Evolutionary conservation across 2,797 vertebrate species (phyloP).

Genomic region (Rhadinocentrus ornatus): DNA sequence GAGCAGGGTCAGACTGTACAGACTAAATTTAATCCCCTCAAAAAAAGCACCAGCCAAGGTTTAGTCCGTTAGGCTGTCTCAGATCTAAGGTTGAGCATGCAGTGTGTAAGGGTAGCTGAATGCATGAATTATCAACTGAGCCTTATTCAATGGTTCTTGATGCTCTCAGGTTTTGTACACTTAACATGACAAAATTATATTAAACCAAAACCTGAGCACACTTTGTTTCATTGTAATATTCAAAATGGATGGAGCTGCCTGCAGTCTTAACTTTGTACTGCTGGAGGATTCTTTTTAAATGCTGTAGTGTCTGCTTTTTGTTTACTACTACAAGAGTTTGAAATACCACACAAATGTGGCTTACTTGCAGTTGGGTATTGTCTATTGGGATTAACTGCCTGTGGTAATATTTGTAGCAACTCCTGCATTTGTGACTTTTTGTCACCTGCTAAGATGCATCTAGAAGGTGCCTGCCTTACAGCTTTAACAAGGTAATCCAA

Average conservation of each 20-base stretch:
- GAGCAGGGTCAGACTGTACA: slow-evolving; percentile 12
- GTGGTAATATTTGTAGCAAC: slow-evolving; percentile 62
- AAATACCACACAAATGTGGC: slow-evolving; percentile 34
- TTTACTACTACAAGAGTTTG: slow-evolving; percentile 34
- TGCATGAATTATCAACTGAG: slow-evolving; percentile 40
- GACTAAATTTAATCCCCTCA: neutral
- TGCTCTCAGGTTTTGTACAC: slow-evolving; percentile 44
- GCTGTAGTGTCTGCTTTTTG: slow-evolving; percentile 42
- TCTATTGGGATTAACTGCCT: slow-evolving; percentile 10
- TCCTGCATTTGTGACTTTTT: slow-evolving; percentile 24
- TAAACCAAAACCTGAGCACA: slow-evolving; percentile 32
- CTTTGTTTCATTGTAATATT: slow-evolving; percentile 18
- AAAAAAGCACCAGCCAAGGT: neutral
- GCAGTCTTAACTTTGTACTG: slow-evolving; percentile 15
- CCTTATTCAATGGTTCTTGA: slow-evolving; percentile 32
- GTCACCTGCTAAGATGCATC: slow-evolving; percentile 43
- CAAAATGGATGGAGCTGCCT: slow-evolving; percentile 7
- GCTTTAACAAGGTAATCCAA: slow-evolving; percentile 37
- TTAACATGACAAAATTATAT: slow-evolving; percentile 49
- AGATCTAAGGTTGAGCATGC: neutral
- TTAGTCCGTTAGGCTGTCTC: neutral
- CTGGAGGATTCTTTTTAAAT: slow-evolving; percentile 21
- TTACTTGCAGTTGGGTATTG: slow-evolving; percentile 19
- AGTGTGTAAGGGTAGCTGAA: slow-evolving; percentile 4
- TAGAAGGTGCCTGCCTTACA: slow-evolving; percentile 52